Percentiles rank a stretch among this genome's conserved stretches.
These are phyloP conservation scores for Narcine bancroftii DNA, from an alignment of 2,113 vertebrate species.

Conservation along the genomic window DNA sequence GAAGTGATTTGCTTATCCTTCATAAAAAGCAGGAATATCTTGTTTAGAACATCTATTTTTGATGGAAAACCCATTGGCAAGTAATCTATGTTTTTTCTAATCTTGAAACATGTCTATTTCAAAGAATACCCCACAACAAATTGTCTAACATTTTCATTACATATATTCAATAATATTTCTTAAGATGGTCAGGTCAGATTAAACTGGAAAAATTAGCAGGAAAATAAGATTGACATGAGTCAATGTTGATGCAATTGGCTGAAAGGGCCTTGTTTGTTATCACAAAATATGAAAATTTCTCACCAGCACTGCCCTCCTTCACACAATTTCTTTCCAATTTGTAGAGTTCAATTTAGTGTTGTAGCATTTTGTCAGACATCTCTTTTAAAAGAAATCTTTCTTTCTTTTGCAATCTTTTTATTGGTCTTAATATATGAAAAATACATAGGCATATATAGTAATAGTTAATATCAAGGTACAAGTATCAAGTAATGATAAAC, in stretches of 20 bases:
- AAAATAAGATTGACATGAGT: no score
- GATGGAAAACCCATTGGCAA: background rate
- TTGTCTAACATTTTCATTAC: background rate
- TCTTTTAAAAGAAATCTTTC: background rate
- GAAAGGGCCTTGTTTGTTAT: no score
- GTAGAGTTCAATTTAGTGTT: background rate
- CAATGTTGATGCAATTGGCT: no score
- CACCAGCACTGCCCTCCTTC: background rate
- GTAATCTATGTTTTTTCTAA: background rate
- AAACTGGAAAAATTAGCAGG: background rate
- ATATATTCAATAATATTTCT: background rate
- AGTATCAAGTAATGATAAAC: no score
- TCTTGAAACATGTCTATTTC: background rate
- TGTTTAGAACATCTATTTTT: background rate
- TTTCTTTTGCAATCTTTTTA: no score
- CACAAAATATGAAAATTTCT: background rate
- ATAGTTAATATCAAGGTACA: no score
- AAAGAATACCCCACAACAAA: background rate
- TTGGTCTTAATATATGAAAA: no score
- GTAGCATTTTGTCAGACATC: background rate
- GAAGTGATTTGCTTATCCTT: background rate
- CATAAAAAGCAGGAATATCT: background rate
- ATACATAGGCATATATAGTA: no score
- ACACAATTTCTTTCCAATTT: background rate
- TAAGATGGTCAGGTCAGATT: background rate